phyloP scores from a whole-genome alignment of 2,888 invertebrate species.

The Thereva unica region DNA sequence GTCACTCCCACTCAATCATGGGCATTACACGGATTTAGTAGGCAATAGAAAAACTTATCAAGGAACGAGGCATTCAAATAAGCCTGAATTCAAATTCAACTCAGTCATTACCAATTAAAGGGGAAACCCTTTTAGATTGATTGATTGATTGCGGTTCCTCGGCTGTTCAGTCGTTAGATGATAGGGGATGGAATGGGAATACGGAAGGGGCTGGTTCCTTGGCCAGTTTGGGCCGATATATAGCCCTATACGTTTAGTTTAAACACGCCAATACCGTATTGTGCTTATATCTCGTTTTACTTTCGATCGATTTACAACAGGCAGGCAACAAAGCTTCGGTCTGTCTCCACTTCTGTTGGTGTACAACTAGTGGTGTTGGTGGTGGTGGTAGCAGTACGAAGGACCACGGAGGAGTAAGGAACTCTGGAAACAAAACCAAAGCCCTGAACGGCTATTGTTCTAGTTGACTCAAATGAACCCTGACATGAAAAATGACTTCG shows the following conservation, averaged over 20 bases:
- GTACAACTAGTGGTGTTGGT: no score
- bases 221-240: conserved; percentile 36
- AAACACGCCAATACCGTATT: conserved; percentile 42
- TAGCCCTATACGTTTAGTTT: conserved; percentile 34
- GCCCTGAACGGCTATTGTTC: conserved; percentile 43
- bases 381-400: no score
- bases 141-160: conserved; percentile 29
- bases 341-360: conserved; percentile 20
- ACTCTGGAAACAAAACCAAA: conserved; percentile 38
- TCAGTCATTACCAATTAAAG: no score
- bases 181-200: not conserved
- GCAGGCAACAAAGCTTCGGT: conserved; percentile 40
- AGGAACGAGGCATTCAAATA: no score
- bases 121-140: conserved; percentile 18
- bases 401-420: conserved; percentile 9
- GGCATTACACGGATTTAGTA: no score
- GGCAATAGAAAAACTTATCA: no score
- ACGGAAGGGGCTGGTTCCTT: conserved; percentile 33
- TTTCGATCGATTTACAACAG: conserved; percentile 40
- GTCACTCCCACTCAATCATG: no score
- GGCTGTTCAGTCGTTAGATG: no score
- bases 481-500: conserved; percentile 44
- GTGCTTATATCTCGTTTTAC: conserved; percentile 36
- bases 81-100: no score
- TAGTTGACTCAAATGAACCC: conserved; percentile 43